These are phyloP conservation scores for Heliothis virescens DNA, from an alignment of 1,140 invertebrate species.

Conservation along the genomic window DNA sequence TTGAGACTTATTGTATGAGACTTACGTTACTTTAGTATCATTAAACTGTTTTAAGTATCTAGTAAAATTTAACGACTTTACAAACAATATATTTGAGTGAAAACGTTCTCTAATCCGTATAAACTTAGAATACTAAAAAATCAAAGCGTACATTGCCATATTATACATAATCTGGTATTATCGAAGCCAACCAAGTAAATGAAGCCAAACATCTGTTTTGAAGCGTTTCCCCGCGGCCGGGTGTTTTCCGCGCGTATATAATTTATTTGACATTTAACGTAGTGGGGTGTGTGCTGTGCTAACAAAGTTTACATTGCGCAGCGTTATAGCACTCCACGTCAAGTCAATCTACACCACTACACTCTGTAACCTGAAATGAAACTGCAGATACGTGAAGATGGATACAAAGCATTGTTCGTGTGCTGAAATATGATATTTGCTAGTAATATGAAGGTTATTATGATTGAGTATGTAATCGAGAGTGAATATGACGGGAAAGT, in stretches of 20 bases:
- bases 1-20: too few species aligned
- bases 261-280: conserved; percentile 38
- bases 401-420: not conserved
- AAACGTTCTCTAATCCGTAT: too few species aligned
- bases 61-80: too few species aligned
- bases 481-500: too few species aligned
- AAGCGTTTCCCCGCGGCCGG: conserved; percentile 6
- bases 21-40: too few species aligned
- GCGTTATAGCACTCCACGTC: conserved; percentile 6
- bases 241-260: not conserved
- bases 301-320: conserved; percentile 21
- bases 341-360: not conserved
- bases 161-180: conserved; percentile 22
- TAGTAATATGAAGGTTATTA: not conserved
- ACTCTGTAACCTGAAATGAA: conserved; percentile 8
- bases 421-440: too few species aligned
- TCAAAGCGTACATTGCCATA: not conserved
- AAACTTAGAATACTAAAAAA: too few species aligned
- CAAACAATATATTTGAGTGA: too few species aligned
- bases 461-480: not conserved
- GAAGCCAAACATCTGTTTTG: conserved; percentile 36
- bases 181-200: conserved; percentile 24
- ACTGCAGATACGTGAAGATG: not conserved
- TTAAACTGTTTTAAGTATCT: too few species aligned
- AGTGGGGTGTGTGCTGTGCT: conserved; percentile 9